Evolutionary conservation across 1,140 invertebrate genomes (phyloP).

Genomic region (Drosophila busckii): DNA sequence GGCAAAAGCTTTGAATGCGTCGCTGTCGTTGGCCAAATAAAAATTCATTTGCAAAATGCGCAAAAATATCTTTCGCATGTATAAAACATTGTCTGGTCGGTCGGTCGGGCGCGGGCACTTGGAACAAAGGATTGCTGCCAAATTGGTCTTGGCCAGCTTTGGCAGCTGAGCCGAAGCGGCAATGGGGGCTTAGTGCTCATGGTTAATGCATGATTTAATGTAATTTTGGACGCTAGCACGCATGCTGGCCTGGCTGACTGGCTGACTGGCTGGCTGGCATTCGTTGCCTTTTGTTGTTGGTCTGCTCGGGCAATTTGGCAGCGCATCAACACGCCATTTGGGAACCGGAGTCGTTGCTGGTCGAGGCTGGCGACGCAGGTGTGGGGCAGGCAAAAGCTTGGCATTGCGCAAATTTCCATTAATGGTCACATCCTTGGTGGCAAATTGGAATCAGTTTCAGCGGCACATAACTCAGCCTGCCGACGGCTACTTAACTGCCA

Average conservation of each 20-base stretch:
- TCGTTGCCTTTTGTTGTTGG: constrained; percentile 4
- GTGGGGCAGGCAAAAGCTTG: constrained; percentile 10
- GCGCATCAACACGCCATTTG: constrained; percentile 74
- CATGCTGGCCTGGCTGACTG: constrained; percentile 37
- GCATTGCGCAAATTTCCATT: constrained; percentile 63
- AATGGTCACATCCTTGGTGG: constrained; percentile 68
- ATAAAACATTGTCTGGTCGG: constrained; percentile 55
- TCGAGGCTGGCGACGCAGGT: constrained; percentile 4
- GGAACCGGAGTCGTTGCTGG: constrained; percentile 20
- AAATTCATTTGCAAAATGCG: constrained; percentile 54
- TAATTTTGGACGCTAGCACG: constrained; percentile 60
- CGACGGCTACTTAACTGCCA: constrained; percentile 61
- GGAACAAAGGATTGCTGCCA: constrained; percentile 68
- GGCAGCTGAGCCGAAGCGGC: constrained; percentile 1
- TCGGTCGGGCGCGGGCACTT: constrained; percentile 21
- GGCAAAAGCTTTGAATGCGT: constrained; percentile 26
- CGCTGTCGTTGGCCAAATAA: constrained; percentile 53
- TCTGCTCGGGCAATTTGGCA: constrained; percentile 65
- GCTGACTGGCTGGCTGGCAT: too few species aligned
- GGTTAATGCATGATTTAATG: constrained; percentile 77
- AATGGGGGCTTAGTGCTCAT: constrained; percentile 37
- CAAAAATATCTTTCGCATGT: constrained; percentile 45
- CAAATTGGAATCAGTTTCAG: constrained; percentile 68
- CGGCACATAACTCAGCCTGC: constrained; percentile 58
- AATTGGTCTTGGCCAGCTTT: constrained; percentile 52